Conservation (phyloP, 1,140 invertebrate genomes). For the Drosophila cardini region DNA sequence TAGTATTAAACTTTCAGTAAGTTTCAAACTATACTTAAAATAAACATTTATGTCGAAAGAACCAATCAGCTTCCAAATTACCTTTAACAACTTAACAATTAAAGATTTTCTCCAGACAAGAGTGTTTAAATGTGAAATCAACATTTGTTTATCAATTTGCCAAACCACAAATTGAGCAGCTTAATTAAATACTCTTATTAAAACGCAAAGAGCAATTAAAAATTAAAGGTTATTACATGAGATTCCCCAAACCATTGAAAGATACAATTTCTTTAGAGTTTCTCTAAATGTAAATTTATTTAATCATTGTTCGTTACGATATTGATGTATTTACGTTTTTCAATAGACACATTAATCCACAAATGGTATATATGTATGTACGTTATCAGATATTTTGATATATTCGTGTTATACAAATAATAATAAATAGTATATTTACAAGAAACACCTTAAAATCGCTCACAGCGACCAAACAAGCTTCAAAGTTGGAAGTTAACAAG, state of each 20-base stretch:
- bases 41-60: too few species aligned
- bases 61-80: too few species aligned
- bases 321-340: conserved; percentile 63
- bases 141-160: not conserved
- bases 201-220: not conserved
- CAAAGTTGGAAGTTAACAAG: conserved; percentile 4
- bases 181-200: not conserved
- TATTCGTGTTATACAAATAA: conserved; percentile 28
- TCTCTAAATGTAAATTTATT: conserved; percentile 81
- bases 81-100: not conserved
- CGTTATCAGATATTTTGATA: conserved; percentile 28
- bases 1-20: too few species aligned
- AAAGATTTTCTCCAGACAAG: too few species aligned
- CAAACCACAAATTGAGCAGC: not conserved
- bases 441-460: conserved; percentile 19
- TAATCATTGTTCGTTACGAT: conserved; percentile 64
- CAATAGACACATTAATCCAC: conserved; percentile 72
- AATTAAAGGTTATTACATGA: not conserved
- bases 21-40: too few species aligned
- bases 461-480: conserved; percentile 7
- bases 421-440: conserved; percentile 37
- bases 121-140: not conserved
- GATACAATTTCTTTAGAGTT: conserved; percentile 43
- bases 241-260: not conserved
- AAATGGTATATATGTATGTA: conserved; percentile 55